phyloP scores from a whole-genome alignment of 2,888 invertebrate genomes.

The Ellobium chinense region DNA sequence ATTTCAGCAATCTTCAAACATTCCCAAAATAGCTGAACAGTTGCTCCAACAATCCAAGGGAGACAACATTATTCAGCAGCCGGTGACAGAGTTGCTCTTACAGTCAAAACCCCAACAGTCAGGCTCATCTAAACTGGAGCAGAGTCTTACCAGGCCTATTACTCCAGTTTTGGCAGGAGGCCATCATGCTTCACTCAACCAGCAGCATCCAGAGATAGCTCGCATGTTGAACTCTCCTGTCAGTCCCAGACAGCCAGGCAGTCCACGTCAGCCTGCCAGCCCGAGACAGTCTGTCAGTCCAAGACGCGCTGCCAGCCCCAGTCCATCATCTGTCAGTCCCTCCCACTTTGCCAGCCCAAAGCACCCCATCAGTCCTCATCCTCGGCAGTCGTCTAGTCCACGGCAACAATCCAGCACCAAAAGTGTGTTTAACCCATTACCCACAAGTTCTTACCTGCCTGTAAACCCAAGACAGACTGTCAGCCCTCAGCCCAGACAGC shows the following conservation, averaged over 20 bases:
- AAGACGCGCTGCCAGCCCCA: neutral
- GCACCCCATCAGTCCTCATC: slow-evolving; percentile 1
- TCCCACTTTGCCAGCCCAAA: slow-evolving; percentile 16
- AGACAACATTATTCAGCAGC: slow-evolving; percentile 6
- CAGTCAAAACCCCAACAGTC: neutral
- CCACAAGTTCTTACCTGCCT: neutral
- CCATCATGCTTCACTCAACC: slow-evolving; percentile 15
- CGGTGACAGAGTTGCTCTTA: neutral
- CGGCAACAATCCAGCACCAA: neutral
- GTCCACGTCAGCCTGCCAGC: slow-evolving; percentile 33
- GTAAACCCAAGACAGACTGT: neutral
- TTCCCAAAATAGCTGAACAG: slow-evolving; percentile 36
- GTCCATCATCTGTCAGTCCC: neutral
- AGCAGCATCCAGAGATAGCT: slow-evolving; percentile 41
- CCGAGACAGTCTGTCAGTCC: slow-evolving; percentile 12
- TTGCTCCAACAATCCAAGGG: slow-evolving; percentile 21
- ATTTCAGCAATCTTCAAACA: slow-evolving; percentile 15
- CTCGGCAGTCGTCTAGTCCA: slow-evolving; percentile 13
- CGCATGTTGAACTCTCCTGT: slow-evolving; percentile 38
- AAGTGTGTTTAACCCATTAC: neutral
- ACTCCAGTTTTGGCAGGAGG: neutral
- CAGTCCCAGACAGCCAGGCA: slow-evolving; percentile 34
- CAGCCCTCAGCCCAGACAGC: neutral
- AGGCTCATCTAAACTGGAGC: neutral
- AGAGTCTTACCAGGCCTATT: neutral